phyloP scores from a whole-genome alignment of 2,797 vertebrate genomes.

The Falco rusticolus region DNA sequence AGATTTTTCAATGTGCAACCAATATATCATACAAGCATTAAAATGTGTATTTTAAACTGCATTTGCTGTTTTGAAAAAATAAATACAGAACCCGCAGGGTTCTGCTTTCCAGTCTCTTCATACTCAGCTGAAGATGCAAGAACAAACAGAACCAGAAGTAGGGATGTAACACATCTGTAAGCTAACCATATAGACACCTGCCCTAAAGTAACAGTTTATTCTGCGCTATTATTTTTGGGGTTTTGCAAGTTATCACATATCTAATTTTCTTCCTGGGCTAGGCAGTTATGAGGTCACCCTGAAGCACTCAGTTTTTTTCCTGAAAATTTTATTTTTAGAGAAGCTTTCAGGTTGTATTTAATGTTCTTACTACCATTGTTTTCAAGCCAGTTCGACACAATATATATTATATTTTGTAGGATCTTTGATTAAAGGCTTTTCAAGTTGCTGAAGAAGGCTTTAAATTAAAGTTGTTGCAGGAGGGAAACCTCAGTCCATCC shows the following conservation, averaged over 20 bases:
- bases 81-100: background rate
- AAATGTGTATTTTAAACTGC: background rate
- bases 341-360: background rate
- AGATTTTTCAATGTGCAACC: background rate
- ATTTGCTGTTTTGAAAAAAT: background rate
- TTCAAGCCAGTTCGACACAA: background rate
- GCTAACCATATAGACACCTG: background rate
- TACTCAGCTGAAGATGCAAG: background rate
- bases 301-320: background rate
- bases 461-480: too few species aligned
- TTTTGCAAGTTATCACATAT: background rate
- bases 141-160: background rate
- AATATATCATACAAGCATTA: background rate
- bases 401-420: background rate
- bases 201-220: background rate
- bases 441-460: too few species aligned
- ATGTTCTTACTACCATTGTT: background rate
- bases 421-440: too few species aligned
- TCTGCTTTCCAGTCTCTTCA: background rate
- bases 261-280: background rate
- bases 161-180: background rate
- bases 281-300: background rate
- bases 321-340: background rate
- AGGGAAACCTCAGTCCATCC: too few species aligned
- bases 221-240: background rate